phyloP scores from a whole-genome alignment of 2,113 vertebrate genomes.

The Hypanus sabinus region DNA sequence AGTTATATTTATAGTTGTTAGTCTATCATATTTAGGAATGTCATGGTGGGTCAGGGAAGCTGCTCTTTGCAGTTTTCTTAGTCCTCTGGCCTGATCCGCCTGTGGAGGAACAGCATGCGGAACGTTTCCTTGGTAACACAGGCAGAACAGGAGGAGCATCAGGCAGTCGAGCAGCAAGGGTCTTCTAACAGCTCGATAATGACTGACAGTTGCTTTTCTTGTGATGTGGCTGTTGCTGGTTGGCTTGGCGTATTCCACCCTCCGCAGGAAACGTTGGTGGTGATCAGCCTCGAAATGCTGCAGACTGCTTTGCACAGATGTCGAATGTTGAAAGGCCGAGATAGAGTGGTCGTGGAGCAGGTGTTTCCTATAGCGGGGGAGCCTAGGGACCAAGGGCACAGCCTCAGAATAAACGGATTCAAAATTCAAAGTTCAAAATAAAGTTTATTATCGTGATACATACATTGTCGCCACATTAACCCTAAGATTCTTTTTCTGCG shows the following conservation, averaged over 20 bases:
- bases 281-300: background rate
- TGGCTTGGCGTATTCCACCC: no score
- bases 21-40: background rate
- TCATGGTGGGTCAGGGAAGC: background rate
- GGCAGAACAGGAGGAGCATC: background rate
- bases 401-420: no score
- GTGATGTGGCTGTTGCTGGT: no score
- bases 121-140: background rate
- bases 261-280: background rate
- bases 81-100: background rate
- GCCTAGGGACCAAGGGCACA: no score
- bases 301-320: background rate
- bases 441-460: no score
- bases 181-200: background rate
- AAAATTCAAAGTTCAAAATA: no score
- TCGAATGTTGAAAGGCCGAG: no score
- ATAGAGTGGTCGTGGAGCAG: no score
- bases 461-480: no score
- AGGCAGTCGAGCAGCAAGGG: background rate
- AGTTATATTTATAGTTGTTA: background rate
- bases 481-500: no score
- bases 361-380: no score
- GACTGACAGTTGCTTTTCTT: background rate
- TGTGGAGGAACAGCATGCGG: background rate
- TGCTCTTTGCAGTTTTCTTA: background rate